A percentile compares a stretch with the other conserved stretches of the same genome.
phyloP scores from a whole-genome alignment of 2,113 vertebrate species.

The Tinamus guttatus region DNA sequence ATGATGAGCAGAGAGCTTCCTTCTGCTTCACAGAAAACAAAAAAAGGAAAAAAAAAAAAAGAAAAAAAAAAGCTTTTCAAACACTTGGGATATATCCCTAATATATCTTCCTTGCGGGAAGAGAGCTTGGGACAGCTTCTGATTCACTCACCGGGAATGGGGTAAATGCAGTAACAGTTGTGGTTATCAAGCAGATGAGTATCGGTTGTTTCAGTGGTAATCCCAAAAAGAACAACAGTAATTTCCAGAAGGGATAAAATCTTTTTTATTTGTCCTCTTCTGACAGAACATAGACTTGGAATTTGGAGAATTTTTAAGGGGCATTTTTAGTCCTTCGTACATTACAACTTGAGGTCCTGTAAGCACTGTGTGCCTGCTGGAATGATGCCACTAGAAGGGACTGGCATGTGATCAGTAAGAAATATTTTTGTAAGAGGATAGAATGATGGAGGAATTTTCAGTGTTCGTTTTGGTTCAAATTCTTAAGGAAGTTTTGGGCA shows the following conservation, averaged over 20 bases:
- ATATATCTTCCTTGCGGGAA: not conserved
- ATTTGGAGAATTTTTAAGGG: not conserved
- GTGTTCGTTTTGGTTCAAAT: not conserved
- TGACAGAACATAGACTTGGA: not conserved
- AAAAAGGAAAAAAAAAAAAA: no score
- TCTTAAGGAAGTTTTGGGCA: not conserved
- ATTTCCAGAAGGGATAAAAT: not conserved
- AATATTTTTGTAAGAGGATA: not conserved
- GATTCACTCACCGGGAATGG: not conserved
- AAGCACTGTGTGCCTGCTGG: not conserved
- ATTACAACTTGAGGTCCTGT: not conserved
- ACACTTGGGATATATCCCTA: not conserved
- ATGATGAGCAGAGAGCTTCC: not conserved
- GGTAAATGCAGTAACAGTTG: not conserved
- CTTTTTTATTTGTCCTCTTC: not conserved
- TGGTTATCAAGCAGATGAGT: not conserved
- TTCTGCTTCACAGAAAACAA: not conserved
- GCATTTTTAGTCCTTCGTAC: not conserved
- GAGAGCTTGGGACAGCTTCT: not conserved
- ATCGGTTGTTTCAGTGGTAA: not conserved
- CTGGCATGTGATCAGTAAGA: not conserved
- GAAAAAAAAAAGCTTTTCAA: not conserved
- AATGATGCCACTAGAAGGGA: not conserved
- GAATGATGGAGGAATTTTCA: not conserved
- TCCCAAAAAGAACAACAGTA: not conserved